Conservation (phyloP, 2,888 invertebrate genomes). For the Melieria picta region DNA sequence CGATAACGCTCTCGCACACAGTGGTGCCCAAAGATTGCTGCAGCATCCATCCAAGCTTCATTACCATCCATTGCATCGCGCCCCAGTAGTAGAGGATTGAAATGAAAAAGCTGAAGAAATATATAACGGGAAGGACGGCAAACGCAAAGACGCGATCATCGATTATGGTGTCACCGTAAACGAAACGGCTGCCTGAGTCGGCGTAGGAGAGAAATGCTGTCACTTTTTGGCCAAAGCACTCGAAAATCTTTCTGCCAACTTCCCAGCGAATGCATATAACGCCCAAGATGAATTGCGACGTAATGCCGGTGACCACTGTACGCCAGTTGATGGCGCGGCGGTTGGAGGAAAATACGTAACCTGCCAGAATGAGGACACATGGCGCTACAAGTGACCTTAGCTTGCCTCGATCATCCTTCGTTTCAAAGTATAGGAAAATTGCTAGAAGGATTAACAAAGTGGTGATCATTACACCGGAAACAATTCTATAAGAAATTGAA, state of each 20-base stretch:
- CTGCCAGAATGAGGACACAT: slow-evolving; percentile 71
- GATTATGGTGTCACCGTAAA: slow-evolving; percentile 80
- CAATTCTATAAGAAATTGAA: slow-evolving; percentile 63
- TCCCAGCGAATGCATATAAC: slow-evolving; percentile 87
- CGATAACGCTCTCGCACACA: slow-evolving; percentile 92
- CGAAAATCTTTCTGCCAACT: slow-evolving; percentile 74
- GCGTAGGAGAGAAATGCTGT: slow-evolving; percentile 83
- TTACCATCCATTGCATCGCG: slow-evolving; percentile 85
- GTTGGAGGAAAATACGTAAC: slow-evolving; percentile 74
- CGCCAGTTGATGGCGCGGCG: slow-evolving; percentile 77
- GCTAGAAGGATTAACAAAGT: slow-evolving; percentile 68
- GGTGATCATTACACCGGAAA: slow-evolving; percentile 66
- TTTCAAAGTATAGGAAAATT: slow-evolving; percentile 74
- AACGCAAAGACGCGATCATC: slow-evolving; percentile 81
- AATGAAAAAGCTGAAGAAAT: slow-evolving; percentile 92
- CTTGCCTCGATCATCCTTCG: slow-evolving; percentile 69
- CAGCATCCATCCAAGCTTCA: slow-evolving; percentile 82
- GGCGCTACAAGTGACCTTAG: slow-evolving; percentile 78
- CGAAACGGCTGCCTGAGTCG: slow-evolving; percentile 82
- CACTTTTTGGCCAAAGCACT: slow-evolving; percentile 72
- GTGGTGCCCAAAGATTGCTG: slow-evolving; percentile 83
- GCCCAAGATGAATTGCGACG: slow-evolving; percentile 86
- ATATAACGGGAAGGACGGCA: slow-evolving; percentile 88
- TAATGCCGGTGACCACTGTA: slow-evolving; percentile 81
- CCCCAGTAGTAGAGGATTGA: slow-evolving; percentile 91